A percentile compares a stretch with the other conserved stretches of the same genome.
These are phyloP conservation scores for Rhombomys opimus DNA, from an alignment of 2,113 vertebrate species.

Conservation along the genomic window DNA sequence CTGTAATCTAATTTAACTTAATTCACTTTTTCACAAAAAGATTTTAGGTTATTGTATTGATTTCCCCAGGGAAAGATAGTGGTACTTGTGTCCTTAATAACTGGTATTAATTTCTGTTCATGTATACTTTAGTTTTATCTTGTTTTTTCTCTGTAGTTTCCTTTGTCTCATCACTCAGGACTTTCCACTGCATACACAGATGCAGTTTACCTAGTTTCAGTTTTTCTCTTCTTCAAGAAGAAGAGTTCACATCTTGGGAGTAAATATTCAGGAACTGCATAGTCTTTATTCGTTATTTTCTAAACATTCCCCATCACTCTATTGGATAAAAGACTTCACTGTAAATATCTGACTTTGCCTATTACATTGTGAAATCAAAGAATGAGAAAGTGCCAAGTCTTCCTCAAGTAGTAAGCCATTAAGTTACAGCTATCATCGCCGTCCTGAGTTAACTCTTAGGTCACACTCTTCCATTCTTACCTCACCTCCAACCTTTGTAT, in stretches of 20 bases:
- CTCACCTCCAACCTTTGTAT: neutral
- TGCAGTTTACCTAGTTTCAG: slow-evolving; percentile 7
- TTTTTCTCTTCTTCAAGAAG: slow-evolving; percentile 19
- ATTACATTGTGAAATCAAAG: neutral
- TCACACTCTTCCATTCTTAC: neutral
- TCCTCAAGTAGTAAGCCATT: neutral
- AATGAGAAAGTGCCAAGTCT: neutral
- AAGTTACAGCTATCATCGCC: neutral
- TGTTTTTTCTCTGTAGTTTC: neutral
- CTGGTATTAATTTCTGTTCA: neutral
- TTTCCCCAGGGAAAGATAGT: neutral
- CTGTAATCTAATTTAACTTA: neutral
- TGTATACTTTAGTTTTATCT: neutral
- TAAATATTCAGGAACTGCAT: neutral
- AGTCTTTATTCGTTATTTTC: neutral
- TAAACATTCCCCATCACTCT: slow-evolving; percentile 35
- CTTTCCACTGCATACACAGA: neutral
- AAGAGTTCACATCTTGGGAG: neutral
- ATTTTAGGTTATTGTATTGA: neutral
- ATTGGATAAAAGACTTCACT: neutral
- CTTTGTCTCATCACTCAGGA: rapidly evolving
- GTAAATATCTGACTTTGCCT: slow-evolving; percentile 10
- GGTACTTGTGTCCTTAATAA: neutral
- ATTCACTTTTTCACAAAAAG: neutral
- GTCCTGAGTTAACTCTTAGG: neutral